Evolutionary conservation across 2,888 invertebrate species (phyloP), one percentile per base, ranked within the genome.

Genomic region (Drosophila greeni): DNA sequence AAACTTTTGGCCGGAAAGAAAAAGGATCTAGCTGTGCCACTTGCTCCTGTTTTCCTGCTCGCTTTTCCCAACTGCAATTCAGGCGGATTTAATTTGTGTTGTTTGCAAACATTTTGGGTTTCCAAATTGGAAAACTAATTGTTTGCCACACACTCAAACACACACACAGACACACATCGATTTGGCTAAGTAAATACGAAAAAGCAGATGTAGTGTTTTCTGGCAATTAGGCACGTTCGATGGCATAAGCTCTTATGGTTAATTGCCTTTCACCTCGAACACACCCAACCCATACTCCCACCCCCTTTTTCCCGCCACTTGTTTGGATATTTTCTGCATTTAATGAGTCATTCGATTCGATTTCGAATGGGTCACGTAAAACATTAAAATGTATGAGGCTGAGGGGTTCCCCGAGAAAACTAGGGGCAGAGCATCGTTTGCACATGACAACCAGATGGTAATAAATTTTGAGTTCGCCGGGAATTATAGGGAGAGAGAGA

Each of bases 201-300:
- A 53, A 36, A 23, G 36, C 55, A 47, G 64, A 66, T 53, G 64
- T 37, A 69, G 48, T 62, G 51, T 45, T 55, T 74, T 65, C 49
- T 45, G 58, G 72, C 75, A 76, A 77, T 75, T 75, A 77, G 66
- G 75, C 75, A 75, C 75, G 75, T 76, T 58, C 66, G 34, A 42
- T 60, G 48, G 37, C 62, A 64, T 74, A 69, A 70, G 72, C 74
- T 68, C 43, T 76, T 57, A 66, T 66, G 64, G 60, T 61, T 75
- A 75, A 72, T 74, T 72, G 69, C 69, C 60, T 62, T 68, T 53
- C 36, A 65, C 62, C 62, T 64, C 52, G 23, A n/a, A 34, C 61
- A 48, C 42, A 59, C 29, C 57, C 7, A 12, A 14, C 18, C 31
- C 31, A 29, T 9, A 55, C 20, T n/a, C 31, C 33, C 23, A 31